These are phyloP conservation scores for Erpetoichthys calabaricus DNA, from an alignment of 2,797 vertebrate genomes.

Conservation along the genomic window DNA sequence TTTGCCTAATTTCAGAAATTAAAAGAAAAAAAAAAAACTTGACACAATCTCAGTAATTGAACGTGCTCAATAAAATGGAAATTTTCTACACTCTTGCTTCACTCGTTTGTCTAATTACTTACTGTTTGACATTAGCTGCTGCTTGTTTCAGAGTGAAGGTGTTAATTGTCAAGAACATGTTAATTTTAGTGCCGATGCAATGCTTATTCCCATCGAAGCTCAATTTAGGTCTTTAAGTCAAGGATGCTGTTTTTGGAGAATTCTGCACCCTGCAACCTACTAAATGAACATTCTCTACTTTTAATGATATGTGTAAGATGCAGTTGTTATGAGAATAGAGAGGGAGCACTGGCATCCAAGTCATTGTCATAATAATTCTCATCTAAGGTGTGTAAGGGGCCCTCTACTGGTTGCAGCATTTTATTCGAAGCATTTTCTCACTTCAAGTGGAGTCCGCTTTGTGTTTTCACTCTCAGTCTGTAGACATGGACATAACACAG, in stretches of 20 bases:
- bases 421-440: no score
- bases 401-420: no score
- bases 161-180: background rate
- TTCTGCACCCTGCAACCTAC: background rate
- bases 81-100: background rate
- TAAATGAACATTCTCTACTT: background rate
- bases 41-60: background rate
- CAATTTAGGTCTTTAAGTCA: background rate
- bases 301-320: no score
- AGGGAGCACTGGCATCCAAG: no score
- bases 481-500: no score
- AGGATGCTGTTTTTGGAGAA: background rate
- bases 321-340: no score
- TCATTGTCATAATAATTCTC: no score
- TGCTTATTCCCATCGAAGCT: background rate
- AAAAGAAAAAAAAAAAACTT: background rate
- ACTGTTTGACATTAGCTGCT: slow-evolving; percentile 5
- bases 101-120: background rate
- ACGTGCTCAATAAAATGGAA: slow-evolving; percentile 1
- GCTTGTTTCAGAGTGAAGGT: background rate
- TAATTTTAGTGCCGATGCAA: background rate
- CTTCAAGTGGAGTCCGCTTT: no score
- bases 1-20: background rate
- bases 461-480: no score
- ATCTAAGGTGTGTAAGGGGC: no score